A percentile compares a stretch with the other conserved stretches of the same genome.
phyloP scores from a whole-genome alignment of 2,888 invertebrate genomes.

The Biston betularia region DNA sequence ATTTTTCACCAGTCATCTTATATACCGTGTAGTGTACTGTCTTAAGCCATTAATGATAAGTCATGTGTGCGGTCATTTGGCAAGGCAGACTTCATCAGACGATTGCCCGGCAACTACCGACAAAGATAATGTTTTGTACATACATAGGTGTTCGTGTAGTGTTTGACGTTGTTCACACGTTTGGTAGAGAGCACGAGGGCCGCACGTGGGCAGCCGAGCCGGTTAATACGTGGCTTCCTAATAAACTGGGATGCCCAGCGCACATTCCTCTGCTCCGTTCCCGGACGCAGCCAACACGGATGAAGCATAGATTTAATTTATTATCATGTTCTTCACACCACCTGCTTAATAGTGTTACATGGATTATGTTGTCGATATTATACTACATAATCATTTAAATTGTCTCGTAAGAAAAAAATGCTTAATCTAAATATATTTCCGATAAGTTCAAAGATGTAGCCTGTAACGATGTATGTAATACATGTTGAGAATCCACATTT shows the following conservation, averaged over 20 bases:
- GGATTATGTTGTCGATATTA: too few species aligned
- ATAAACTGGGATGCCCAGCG: slow-evolving; percentile 67
- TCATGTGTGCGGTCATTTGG: slow-evolving; percentile 44
- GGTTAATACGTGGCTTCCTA: slow-evolving; percentile 80
- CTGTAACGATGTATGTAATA: too few species aligned
- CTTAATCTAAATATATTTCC: too few species aligned
- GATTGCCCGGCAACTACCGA: slow-evolving; percentile 45
- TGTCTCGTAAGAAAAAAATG: too few species aligned
- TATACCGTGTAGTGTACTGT: too few species aligned
- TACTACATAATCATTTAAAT: too few species aligned
- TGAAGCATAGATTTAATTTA: slow-evolving; percentile 51
- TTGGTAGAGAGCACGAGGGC: slow-evolving; percentile 60
- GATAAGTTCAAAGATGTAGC: too few species aligned
- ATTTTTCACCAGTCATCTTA: too few species aligned
- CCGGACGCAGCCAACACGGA: slow-evolving; percentile 37
- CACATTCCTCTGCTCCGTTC: slow-evolving; percentile 53
- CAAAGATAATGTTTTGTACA: slow-evolving; percentile 47
- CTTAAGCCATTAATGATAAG: neutral
- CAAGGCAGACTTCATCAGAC: slow-evolving; percentile 48
- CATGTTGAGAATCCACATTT: too few species aligned
- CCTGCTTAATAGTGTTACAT: too few species aligned
- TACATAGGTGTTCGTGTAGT: slow-evolving; percentile 45
- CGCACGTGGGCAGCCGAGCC: slow-evolving; percentile 64
- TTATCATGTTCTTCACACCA: slow-evolving; percentile 39
- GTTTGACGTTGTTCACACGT: slow-evolving; percentile 59